Evolutionary conservation across 2,888 invertebrate species (phyloP), one percentile per base, ranked within the genome.

Genomic region (Podabrus alpinus): DNA sequence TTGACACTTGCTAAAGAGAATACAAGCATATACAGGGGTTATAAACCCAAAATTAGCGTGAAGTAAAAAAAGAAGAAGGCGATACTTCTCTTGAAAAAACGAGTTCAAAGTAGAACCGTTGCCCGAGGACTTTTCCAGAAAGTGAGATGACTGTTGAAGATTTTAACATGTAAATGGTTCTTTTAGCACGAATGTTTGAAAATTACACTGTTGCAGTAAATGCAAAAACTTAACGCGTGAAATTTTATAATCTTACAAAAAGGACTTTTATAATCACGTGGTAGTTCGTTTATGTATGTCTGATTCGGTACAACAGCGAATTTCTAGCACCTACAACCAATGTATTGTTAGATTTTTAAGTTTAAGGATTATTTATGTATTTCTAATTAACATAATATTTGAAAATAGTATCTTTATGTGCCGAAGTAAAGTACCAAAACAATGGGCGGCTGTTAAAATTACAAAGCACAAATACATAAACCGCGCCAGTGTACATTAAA

Each of bases 41-140:
- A 74, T 75, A 75, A 74, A 72, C 72, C 72, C 72, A 61, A 69
- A 71, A 72, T 75, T 72, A 75, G 66, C 72, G 64, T 68, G 66
- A 19, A 66, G 66, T 68, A 72, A 75, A 72, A n/a, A 71, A 66
- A 75, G 24, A 59, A 64, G 62, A 64, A 19, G 62, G 62, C 66
- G 24, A 16, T 64, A 60, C 16, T 59, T 69, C 67, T 66, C 71
- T 75, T 71, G 69, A 75, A 68, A 45, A 45, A 72, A 67, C 70
- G 16, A 74, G 71, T 74, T 74, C 74, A 74, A 74, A 74, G 74
- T 70, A 25, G 69, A 69, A 71, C 75, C 75, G 75, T 72, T 16
- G 71, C 75, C 75, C 17, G 25, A 45, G 69, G 75, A 29, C 24
- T 69, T 29, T 69, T 66, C 64, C 71, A 74, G 71, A 75, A 75